These are phyloP conservation scores for Ochotona princeps DNA, from an alignment of 2,113 vertebrate species.

Conservation along the genomic window DNA sequence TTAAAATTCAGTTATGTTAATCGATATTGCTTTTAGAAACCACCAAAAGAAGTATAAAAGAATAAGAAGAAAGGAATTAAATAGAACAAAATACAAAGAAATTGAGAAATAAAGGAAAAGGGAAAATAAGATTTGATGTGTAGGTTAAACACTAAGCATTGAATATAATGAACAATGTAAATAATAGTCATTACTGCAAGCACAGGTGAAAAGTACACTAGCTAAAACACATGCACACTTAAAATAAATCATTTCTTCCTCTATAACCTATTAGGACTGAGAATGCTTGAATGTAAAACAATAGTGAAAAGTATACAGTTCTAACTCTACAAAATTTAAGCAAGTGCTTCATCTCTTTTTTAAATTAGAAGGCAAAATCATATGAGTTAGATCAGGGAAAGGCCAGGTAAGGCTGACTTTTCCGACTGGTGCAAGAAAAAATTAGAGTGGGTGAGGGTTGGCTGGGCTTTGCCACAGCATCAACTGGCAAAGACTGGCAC, in stretches of 20 bases:
- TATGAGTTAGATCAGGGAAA: too few species aligned
- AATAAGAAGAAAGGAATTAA: background rate
- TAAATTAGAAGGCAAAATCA: too few species aligned
- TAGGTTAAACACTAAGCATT: background rate
- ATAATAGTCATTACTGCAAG: background rate
- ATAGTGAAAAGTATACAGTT: background rate
- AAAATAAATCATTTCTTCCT: background rate
- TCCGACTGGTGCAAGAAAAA: too few species aligned
- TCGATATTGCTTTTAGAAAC: background rate
- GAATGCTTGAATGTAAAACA: background rate
- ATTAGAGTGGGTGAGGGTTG: too few species aligned
- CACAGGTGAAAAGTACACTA: background rate
- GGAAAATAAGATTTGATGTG: background rate
- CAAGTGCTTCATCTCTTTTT: background rate
- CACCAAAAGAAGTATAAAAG: background rate
- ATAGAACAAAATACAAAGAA: background rate
- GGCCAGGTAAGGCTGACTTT: too few species aligned
- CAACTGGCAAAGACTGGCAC: too few species aligned
- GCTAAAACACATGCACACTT: background rate
- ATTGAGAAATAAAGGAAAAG: background rate
- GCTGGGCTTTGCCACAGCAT: too few species aligned
- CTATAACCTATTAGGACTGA: background rate
- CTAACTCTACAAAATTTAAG: background rate
- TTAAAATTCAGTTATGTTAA: background rate
- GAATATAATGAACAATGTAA: background rate